Percentiles rank a stretch among this genome's conserved stretches.
These are phyloP conservation scores for Copidosoma floridanum DNA, from an alignment of 1,140 invertebrate genomes.

Conservation along the genomic window DNA sequence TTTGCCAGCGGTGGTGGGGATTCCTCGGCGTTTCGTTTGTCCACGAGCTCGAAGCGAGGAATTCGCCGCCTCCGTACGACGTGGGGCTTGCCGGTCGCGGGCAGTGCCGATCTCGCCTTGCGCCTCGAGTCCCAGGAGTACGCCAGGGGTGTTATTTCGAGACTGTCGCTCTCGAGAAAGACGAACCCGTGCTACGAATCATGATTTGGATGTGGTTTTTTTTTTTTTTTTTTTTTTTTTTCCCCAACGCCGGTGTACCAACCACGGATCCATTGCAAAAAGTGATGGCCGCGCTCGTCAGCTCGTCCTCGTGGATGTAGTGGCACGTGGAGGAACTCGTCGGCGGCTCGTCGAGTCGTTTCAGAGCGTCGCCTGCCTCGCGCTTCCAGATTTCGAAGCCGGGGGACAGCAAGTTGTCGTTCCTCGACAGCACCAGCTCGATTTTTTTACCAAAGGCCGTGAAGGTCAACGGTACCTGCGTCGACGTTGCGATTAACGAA, in stretches of 20 bases:
- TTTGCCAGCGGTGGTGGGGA: constrained; percentile 12
- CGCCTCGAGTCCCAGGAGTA: constrained; percentile 29
- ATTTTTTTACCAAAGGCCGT: constrained; percentile 46
- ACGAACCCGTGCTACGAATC: constrained; percentile 61
- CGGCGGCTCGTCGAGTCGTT: constrained; percentile 34
- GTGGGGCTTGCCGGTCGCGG: constrained; percentile 51
- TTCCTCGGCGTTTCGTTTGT: constrained; percentile 20
- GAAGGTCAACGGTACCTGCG: constrained; percentile 46
- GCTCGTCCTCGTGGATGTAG: constrained; percentile 54
- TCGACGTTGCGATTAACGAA: not conserved
- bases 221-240: too few species aligned
- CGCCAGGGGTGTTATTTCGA: constrained; percentile 64
- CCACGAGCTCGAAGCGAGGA: not conserved
- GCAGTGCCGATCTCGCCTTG: constrained; percentile 30
- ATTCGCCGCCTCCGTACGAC: constrained; percentile 58
- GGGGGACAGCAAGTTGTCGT: constrained; percentile 52
- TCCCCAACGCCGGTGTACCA: constrained; percentile 14
- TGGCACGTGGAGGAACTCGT: constrained; percentile 51
- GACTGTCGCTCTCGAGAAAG: constrained; percentile 63
- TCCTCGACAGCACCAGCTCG: constrained; percentile 52
- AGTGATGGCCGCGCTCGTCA: constrained; percentile 56
- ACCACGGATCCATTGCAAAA: constrained; percentile 56
- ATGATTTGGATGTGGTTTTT: too few species aligned
- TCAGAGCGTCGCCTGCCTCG: constrained; percentile 27
- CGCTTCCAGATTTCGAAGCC: constrained; percentile 55